Base-by-base conservation (phyloP, 2,888 invertebrate genomes). In the Dyspetes luteomarginatus region DNA sequence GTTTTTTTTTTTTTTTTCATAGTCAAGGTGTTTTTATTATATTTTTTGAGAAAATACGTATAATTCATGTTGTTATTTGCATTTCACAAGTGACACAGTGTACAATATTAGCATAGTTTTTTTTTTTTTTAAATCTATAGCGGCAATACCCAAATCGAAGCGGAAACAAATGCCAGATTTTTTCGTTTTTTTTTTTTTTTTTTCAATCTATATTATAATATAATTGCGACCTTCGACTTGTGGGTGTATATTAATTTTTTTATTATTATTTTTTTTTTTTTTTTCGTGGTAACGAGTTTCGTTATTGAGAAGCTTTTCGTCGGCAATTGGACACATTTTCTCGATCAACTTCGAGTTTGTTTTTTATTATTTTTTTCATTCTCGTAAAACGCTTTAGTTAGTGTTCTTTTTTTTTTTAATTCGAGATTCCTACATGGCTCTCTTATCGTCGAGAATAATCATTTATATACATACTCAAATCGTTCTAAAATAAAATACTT, bases 21-120 rank as follows among this genome's bases (percentile, higher is more conserved):
- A 77, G 76, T 82, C 81, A 82, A 80, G 81, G 79, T 84, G 78
- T 81, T 85, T n/a, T 86, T 84, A 84, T 86, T 86, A 82, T 83
- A 81, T 85, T 79, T 85, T 75, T 86, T 90, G 88, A 89, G 89
- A 90, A 90, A 90, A 90, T 90, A 89, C 89, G 86, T 88, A 87
- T 87, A 89, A 87, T 89, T 86, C 82, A 81, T 83, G 73, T 69
- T 83, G 78, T 83, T n/a, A 82, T 83, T 85, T 81, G 85, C 78
- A 75, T 77, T 67, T 83, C 77, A 73, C 77, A 71, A 77, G 77
- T 83, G 79, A 77, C 74, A 80, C 72, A 56, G 78, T 78, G 78
- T 81, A 76, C 75, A 81, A 83, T 82, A 74, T 41, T 72, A 41
- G 74, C 64, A 52, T 78, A 60, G 84, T 84, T 81, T 83, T 86